Percentiles rank a stretch among this genome's conserved stretches.
phyloP scores from a whole-genome alignment of 2,113 vertebrate species.

The Hippopotamus amphibius region DNA sequence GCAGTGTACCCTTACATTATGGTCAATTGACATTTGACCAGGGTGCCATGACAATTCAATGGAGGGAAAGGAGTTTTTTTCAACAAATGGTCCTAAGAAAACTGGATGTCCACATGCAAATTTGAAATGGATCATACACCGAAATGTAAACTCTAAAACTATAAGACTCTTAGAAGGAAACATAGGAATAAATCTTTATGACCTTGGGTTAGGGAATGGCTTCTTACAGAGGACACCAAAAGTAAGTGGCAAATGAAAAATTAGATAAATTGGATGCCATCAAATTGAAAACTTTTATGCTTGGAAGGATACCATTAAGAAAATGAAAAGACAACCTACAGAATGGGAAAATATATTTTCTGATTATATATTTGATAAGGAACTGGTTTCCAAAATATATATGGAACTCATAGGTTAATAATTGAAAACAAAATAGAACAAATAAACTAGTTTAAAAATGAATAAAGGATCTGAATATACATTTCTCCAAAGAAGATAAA shows the following conservation, averaged over 20 bases:
- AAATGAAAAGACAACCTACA: not conserved
- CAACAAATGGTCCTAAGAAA: not conserved
- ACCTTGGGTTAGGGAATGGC: not conserved
- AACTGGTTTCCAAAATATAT: not conserved
- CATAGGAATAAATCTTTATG: not conserved
- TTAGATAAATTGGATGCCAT: not conserved
- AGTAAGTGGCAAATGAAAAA: not conserved
- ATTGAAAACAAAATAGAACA: constrained; percentile 10
- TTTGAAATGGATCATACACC: not conserved
- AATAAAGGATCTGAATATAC: not conserved
- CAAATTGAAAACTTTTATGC: not conserved
- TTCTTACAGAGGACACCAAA: not conserved
- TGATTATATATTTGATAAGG: not conserved
- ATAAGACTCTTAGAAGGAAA: not conserved
- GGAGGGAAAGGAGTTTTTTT: not conserved
- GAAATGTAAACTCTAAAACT: constrained; percentile 5
- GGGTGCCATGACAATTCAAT: not conserved
- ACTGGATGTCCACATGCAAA: not conserved
- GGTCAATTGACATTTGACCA: not conserved
- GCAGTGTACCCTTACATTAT: not conserved
- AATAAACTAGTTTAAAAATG: not conserved
- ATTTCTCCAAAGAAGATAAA: constrained; percentile 31
- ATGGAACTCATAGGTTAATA: not conserved
- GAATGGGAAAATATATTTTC: not conserved
- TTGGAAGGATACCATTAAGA: not conserved